Percentiles rank a stretch among this genome's conserved stretches.
phyloP scores from a whole-genome alignment of 2,797 vertebrate species.

The Silurus aristotelis region DNA sequence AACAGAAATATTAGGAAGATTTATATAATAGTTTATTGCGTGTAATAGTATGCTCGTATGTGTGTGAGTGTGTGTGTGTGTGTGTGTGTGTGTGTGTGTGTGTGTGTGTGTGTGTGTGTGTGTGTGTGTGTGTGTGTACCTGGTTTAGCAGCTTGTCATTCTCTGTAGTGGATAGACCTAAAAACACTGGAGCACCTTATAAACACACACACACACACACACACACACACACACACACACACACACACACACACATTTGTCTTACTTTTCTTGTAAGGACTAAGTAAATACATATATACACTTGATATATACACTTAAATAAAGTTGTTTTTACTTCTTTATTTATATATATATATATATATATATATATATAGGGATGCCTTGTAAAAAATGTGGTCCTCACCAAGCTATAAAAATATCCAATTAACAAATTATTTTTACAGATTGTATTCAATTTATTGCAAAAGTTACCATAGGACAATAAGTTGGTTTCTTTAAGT shows the following conservation, averaged over 20 bases:
- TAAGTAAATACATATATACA: too few relatives aligned
- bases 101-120: not conserved
- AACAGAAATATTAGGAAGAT: not conserved
- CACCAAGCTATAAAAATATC: not conserved
- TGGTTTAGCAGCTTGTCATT: constrained; percentile 69
- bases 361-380: not conserved
- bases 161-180: constrained; percentile 63
- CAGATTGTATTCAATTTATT: not conserved
- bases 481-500: not conserved
- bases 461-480: not conserved
- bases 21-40: too few relatives aligned
- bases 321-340: too few relatives aligned
- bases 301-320: too few relatives aligned
- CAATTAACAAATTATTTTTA: not conserved
- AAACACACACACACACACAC: constrained; percentile 42
- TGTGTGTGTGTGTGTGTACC: constrained; percentile 56
- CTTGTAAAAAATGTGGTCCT: too few relatives aligned
- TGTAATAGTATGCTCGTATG: too few relatives aligned
- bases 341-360: too few relatives aligned
- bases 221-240: constrained; percentile 16
- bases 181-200: constrained; percentile 71
- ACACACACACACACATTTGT: not conserved
- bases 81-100: not conserved
- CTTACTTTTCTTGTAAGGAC: not conserved
- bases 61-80: too few relatives aligned